Base-by-base conservation (phyloP, 2,113 vertebrate genomes). In the Pluvianellus socialis region DNA sequence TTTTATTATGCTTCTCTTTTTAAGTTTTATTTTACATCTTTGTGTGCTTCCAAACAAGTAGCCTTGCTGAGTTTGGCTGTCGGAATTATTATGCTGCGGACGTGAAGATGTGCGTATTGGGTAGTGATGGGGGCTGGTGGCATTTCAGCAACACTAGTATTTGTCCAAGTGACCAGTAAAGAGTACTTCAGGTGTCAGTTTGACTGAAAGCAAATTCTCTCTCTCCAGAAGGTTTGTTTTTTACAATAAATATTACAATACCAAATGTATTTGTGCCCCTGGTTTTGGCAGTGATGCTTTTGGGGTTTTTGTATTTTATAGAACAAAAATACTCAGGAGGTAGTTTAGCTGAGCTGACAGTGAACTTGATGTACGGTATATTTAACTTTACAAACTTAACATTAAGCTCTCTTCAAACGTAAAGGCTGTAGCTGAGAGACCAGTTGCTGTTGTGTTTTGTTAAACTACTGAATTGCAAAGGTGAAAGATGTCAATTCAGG, bases 61-160 rank as follows among this genome's bases (percentile, higher is more conserved):
- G 4, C 22, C 6, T 5, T 18, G 40, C 55, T 7, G n/a, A 1
- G n/a, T 53, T 33, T 33, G 90, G 24, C 1, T 44, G 1, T 30
- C 9, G 81, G 65, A 53, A 9, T 35, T 35, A 1, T 14, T 47
- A 1, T 1, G 0, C 20, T 67, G 33, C 50, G 49, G 33, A 4
- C 13, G 9, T 7, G 14, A 16, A 22, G 15, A 7, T 28, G 18
- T 40, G 0, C 32, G 30, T 47, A 8, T 40, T 23, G 5, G 3
- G 1, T 0, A 9, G 2, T 4, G 11, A 2, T 35, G 7, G 66
- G 70, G 23, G 17, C 53, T n/a, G 65, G 2, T 79, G 22, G 3
- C 19, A 0, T 45, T 79, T 65, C 67, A 63, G 75, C 45, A 49
- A 2, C 40, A 1, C 8, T 22, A 22, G 8, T 18, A 2, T 53